Evolutionary conservation across 2,888 invertebrate species (phyloP).

Genomic region (Habrosyne pyritoides): DNA sequence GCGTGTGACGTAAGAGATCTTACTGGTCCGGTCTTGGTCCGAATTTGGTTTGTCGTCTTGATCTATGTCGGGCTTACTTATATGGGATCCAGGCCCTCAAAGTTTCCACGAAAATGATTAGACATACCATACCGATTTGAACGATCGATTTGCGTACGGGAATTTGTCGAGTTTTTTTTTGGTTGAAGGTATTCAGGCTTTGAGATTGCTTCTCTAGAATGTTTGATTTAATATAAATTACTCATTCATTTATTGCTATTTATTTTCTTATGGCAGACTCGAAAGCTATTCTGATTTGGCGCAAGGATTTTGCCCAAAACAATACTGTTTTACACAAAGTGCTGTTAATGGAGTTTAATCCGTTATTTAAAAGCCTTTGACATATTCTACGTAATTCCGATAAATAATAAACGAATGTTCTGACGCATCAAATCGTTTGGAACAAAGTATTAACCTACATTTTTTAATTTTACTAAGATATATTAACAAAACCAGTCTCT

Average conservation of each 20-base stretch:
- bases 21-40: conserved; percentile 19
- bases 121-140: neutral
- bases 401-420: neutral
- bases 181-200: neutral
- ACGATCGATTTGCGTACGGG: neutral
- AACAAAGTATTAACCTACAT: too few relatives aligned
- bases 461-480: too few relatives aligned
- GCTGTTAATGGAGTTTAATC: neutral
- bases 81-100: neutral
- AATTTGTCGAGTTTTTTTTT: neutral
- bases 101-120: conserved; percentile 1
- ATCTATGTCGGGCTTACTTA: neutral
- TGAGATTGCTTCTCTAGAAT: neutral
- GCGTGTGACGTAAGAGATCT: conserved; percentile 39
- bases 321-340: neutral
- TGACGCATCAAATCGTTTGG: neutral
- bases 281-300: neutral
- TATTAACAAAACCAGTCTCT: too few relatives aligned
- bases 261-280: neutral
- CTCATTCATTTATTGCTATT: too few relatives aligned
- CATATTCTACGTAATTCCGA: neutral
- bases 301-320: neutral
- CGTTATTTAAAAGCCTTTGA: too few relatives aligned
- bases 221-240: too few relatives aligned
- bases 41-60: conserved; percentile 28